Evolutionary conservation across 2,888 invertebrate genomes (phyloP).

Genomic region (Eupithecia dodoneata): DNA sequence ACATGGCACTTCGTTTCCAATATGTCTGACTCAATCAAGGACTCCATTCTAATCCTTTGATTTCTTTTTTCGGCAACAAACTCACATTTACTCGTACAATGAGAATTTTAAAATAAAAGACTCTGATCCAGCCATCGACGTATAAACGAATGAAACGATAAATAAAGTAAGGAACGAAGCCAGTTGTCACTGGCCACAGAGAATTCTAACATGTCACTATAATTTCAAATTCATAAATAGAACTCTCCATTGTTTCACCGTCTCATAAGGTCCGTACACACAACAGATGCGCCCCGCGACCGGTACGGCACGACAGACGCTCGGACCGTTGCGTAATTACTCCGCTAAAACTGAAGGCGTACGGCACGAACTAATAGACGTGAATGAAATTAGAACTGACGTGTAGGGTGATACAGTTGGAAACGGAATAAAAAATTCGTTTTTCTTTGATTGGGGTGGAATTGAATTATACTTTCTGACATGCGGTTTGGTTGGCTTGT

Average conservation of each 20-base stretch:
- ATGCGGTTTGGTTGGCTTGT: not conserved
- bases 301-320: constrained; percentile 78
- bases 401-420: constrained; percentile 21
- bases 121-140: not conserved
- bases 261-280: constrained; percentile 50
- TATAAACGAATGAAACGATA: not conserved
- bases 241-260: constrained; percentile 27
- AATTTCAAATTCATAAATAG: constrained; percentile 12
- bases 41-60: not conserved
- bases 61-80: not conserved
- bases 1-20: constrained; percentile 50
- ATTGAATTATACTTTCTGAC: constrained; percentile 13
- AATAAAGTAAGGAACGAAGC: not conserved
- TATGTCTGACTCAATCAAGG: constrained; percentile 10
- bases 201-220: not conserved
- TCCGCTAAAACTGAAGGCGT: constrained; percentile 66
- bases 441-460: constrained; percentile 16
- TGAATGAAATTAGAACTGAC: constrained; percentile 41
- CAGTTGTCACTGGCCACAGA: not conserved
- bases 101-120: not conserved
- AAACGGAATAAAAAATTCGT: constrained; percentile 19
- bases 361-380: constrained; percentile 36
- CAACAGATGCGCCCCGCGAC: constrained; percentile 69
- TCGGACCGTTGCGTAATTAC: constrained; percentile 72
- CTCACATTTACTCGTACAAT: not conserved